Conservation (phyloP, 2,113 vertebrate species). For the Parus major region DNA sequence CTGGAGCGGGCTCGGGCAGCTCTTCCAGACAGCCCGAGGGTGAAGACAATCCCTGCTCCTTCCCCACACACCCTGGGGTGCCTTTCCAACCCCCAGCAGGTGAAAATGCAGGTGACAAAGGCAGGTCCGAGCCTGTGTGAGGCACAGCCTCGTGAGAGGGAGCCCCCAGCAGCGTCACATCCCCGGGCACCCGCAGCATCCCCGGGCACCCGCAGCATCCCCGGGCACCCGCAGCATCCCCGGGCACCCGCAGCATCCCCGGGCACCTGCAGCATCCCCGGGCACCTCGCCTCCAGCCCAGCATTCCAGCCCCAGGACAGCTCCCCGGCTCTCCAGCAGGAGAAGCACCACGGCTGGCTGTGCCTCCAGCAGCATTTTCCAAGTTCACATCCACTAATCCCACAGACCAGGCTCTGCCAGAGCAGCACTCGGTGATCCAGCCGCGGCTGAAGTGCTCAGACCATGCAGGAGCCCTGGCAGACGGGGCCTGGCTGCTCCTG, state of each 20-base stretch:
- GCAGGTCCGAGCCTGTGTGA: not conserved
- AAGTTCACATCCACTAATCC: not conserved
- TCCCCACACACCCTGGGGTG: accelerated
- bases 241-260: not conserved
- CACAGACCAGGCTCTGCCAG: not conserved
- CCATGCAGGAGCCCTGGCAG: not conserved
- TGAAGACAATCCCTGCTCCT: not conserved
- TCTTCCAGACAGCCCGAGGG: not conserved
- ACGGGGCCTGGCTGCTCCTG: not conserved
- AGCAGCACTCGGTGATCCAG: not conserved
- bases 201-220: not conserved
- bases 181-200: not conserved
- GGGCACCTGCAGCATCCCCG: not conserved
- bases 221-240: not conserved
- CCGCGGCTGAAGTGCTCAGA: not conserved
- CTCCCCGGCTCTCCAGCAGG: not conserved
- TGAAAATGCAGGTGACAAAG: not conserved
- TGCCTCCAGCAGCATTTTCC: not conserved
- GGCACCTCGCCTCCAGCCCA: accelerated
- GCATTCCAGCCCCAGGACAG: not conserved
- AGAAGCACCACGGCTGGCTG: not conserved
- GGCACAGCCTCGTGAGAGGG: not conserved
- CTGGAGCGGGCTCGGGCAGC: not conserved
- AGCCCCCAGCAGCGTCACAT: not conserved
- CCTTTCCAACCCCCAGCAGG: not conserved